Base-by-base conservation (phyloP, 1,140 invertebrate species). In the Ceratina calcarata region DNA sequence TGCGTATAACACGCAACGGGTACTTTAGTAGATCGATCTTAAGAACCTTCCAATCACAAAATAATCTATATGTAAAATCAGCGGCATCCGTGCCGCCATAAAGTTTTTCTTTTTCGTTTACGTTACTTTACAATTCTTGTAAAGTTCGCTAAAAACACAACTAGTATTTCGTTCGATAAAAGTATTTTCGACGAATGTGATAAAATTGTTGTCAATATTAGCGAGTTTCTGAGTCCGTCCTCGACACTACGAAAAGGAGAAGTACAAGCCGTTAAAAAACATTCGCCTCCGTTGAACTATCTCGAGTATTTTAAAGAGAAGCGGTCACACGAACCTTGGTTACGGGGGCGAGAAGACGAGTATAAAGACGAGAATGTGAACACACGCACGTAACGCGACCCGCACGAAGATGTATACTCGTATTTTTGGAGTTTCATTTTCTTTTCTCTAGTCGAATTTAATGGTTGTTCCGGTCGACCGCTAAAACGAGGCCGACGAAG, bases 401-500 rank as follows among this genome's bases (percentile, higher is more conserved):
- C 74, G 20, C 66, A 67, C 61, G 60, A 37, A 55, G 72, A 55
- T 37, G 22, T 66, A 27, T 2, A 45, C 49, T n/a, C 49, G 68
- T 27, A 24, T 51, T 53, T 22, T 12, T 55, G 51, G 22, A 69
- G 32, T 61, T 53, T 69, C 27, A 68, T 45, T 62, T 16, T 27
- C 7, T 49, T 32, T 7, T 61, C 7, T 70, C 57, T 32, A 45
- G 67, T 27, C 51, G 71, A 27, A 45, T 75, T 55, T 18, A 73
- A 61, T 45, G 6, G 67, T 75, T 64, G 58, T 61, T 55, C 37
- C 49, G 20, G 58, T 72, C 75, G 62, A 61, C 80, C 88, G 84
- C 88, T 89, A 89, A 75, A 89, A 89, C 88, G 87, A 88, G 88
- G 85, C 81, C 87, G 74, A 84, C 76, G 65, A 58, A 77, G 73